These are phyloP conservation scores for Quadroppia sp. DNA, from an alignment of 2,888 invertebrate genomes.

Conservation along the genomic window DNA sequence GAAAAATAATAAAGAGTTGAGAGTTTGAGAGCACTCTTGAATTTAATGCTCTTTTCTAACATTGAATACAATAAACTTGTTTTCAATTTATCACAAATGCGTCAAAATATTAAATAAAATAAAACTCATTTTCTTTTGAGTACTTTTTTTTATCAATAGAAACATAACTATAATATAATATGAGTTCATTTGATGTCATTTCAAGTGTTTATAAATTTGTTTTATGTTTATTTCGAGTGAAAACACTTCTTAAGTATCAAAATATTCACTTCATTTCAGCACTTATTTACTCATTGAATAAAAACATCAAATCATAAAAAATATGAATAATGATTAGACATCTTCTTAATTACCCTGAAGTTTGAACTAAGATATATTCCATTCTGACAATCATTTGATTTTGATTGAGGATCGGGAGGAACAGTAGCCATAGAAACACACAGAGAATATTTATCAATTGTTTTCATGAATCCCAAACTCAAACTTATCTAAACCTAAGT, in stretches of 20 bases:
- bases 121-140: not conserved
- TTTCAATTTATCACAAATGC: not conserved
- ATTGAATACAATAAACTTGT: not conserved
- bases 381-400: not conserved
- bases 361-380: not conserved
- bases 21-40: not conserved
- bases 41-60: not conserved
- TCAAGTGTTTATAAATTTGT: not conserved
- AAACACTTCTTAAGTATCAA: not conserved
- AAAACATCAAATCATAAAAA: not conserved
- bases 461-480: not conserved
- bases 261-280: not conserved
- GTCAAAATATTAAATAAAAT: not conserved
- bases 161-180: not conserved
- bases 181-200: not conserved
- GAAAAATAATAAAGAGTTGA: too few species aligned
- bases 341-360: not conserved
- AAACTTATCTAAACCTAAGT: too few species aligned
- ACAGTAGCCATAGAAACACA: not conserved
- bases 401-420: not conserved
- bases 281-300: not conserved
- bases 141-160: not conserved
- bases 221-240: not conserved
- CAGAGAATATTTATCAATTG: not conserved
- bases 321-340: constrained; percentile 1